Percentiles rank a stretch among this genome's conserved stretches.
These are phyloP conservation scores for Tribolium freemani DNA, from an alignment of 2,888 invertebrate genomes.

Conservation along the genomic window DNA sequence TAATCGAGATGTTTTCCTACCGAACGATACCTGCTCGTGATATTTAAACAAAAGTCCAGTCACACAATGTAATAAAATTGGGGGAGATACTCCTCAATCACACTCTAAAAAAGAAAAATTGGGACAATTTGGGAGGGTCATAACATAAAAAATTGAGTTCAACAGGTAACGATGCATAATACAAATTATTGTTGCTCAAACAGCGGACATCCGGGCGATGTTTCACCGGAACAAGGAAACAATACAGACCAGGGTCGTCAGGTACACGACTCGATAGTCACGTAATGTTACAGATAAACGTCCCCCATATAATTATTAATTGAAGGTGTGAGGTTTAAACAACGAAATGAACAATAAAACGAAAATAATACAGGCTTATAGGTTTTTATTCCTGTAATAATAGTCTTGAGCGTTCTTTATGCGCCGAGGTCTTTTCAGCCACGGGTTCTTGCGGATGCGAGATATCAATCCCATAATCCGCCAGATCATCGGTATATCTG, in stretches of 20 bases:
- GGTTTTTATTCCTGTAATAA: background rate
- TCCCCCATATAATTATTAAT: background rate
- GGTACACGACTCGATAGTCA: background rate
- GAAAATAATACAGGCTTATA: background rate
- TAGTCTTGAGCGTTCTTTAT: background rate
- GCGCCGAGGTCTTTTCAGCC: background rate
- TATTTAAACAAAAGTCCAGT: no score
- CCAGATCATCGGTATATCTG: constrained; percentile 54
- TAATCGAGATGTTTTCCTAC: no score
- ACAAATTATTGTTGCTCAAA: constrained; percentile 44
- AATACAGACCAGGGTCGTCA: constrained; percentile 32
- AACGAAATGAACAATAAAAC: background rate
- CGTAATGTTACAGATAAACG: constrained; percentile 1
- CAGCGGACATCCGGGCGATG: constrained; percentile 46
- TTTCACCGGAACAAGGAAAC: constrained; percentile 46
- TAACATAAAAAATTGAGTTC: constrained; percentile 7
- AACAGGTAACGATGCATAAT: constrained; percentile 41
- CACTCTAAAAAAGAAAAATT: background rate
- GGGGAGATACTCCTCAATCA: no score
- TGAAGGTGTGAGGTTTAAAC: background rate
- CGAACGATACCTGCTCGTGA: no score
- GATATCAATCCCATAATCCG: constrained; percentile 55
- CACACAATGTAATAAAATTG: no score
- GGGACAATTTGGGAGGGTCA: background rate
- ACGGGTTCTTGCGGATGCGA: constrained; percentile 1